A percentile compares a stretch with the other conserved stretches of the same genome.
Conservation (phyloP, 2,113 vertebrate species). For the Anhinga rufa region DNA sequence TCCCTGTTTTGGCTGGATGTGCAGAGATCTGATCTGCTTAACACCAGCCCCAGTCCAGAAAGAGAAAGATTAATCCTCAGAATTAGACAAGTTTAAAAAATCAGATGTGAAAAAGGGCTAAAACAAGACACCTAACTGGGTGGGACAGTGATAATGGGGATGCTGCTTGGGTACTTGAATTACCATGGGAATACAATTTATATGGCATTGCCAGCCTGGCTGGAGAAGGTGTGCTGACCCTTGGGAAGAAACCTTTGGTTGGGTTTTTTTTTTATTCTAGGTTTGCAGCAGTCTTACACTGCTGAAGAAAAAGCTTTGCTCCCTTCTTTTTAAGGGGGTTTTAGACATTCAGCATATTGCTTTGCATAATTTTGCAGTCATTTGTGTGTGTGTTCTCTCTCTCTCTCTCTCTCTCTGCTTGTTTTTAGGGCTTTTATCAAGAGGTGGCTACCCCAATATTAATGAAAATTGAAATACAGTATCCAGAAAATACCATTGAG, state of each 20-base stretch:
- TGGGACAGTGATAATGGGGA: background rate
- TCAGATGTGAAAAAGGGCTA: background rate
- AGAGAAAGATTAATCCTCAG: background rate
- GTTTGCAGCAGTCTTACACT: background rate
- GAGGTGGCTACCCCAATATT: conserved; percentile 86
- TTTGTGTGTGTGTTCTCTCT: background rate
- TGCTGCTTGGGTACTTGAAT: background rate
- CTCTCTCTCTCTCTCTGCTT: background rate
- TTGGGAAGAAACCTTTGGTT: background rate
- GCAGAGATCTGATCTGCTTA: background rate
- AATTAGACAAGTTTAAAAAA: background rate
- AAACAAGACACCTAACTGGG: background rate
- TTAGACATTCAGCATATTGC: background rate
- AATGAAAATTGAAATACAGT: conserved; percentile 77
- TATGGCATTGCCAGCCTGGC: background rate
- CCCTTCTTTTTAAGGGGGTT: background rate
- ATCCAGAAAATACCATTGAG: conserved; percentile 75
- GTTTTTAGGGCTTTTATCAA: conserved; percentile 83
- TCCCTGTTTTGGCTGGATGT: background rate
- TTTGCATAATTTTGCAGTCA: background rate
- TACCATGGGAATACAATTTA: background rate
- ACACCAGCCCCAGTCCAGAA: background rate
- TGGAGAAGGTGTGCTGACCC: background rate
- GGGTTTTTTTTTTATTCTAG: background rate
- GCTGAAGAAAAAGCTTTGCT: background rate